Percentiles rank a stretch among this genome's conserved stretches.
Evolutionary conservation across 2,113 vertebrate species (phyloP).

Genomic region (Deroptyus accipitrinus): DNA sequence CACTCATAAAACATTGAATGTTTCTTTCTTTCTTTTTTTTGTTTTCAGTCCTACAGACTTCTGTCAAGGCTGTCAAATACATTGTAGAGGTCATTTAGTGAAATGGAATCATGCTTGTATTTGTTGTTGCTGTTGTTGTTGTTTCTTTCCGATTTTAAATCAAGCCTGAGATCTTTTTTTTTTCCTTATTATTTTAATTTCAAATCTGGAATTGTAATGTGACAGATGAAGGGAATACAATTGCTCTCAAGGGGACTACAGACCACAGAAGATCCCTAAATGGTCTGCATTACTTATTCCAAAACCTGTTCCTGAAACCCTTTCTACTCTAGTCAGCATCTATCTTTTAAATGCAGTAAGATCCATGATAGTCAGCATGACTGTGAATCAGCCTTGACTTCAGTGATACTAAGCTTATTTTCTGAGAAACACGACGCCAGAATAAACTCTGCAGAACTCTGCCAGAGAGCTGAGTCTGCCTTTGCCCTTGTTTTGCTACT

Average conservation of each 20-base stretch:
- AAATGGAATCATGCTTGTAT: neutral
- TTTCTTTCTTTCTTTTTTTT: neutral
- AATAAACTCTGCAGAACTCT: constrained; percentile 2
- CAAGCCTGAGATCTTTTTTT: neutral
- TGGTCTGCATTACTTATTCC: neutral
- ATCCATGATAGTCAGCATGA: neutral
- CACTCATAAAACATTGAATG: constrained; percentile 47
- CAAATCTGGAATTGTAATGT: neutral
- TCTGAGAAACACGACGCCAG: neutral
- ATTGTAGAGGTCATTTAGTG: constrained; percentile 9
- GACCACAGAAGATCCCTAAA: constrained; percentile 5
- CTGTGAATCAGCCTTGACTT: neutral
- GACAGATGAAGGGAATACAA: constrained; percentile 17
- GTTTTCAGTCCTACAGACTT: neutral
- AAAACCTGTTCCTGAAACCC: constrained; percentile 26
- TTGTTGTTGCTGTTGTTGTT: neutral
- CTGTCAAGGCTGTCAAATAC: constrained; percentile 19
- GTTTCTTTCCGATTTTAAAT: neutral
- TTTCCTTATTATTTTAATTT: neutral
- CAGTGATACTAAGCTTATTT: neutral
- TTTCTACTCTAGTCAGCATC: constrained; percentile 29
- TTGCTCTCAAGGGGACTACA: neutral
- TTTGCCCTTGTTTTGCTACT: constrained; percentile 58
- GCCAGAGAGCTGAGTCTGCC: neutral
- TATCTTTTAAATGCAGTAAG: neutral